Conservation (phyloP, 1,140 invertebrate species). For the Linepithema humile region DNA sequence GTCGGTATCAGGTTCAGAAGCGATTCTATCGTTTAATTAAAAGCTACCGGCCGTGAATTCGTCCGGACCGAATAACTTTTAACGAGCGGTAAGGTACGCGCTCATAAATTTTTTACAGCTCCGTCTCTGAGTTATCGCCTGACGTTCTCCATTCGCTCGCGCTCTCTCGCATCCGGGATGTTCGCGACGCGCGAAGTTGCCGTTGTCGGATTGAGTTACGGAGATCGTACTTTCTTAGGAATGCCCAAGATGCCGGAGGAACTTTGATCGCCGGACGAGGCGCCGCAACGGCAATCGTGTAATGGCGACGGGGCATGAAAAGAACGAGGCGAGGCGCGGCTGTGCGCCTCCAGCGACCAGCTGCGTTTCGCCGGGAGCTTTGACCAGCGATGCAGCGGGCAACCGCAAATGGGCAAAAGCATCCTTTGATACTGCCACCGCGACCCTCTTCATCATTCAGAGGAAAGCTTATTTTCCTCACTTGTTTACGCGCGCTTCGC, state of each 20-base stretch:
- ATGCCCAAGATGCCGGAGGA: constrained; percentile 29
- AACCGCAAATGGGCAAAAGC: constrained; percentile 41
- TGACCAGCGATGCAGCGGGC: neutral
- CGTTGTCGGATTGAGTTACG: constrained; percentile 47
- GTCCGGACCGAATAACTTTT: constrained; percentile 41
- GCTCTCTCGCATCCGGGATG: neutral
- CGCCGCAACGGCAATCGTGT: constrained; percentile 49
- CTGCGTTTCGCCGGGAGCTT: constrained; percentile 11
- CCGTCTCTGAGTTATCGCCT: constrained; percentile 30
- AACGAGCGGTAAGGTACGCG: constrained; percentile 34
- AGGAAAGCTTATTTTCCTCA: constrained; percentile 54
- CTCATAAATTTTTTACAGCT: constrained; percentile 56
- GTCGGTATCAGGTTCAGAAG: constrained; percentile 18
- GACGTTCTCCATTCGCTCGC: neutral
- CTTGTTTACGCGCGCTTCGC: constrained; percentile 40
- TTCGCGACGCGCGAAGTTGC: neutral
- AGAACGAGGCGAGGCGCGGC: constrained; percentile 12
- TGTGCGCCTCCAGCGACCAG: neutral
- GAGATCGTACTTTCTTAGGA: constrained; percentile 23
- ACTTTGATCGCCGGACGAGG: constrained; percentile 42
- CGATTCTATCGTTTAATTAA: constrained; percentile 50
- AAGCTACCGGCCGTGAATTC: constrained; percentile 35
- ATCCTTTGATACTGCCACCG: constrained; percentile 27
- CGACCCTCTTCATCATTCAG: constrained; percentile 40
- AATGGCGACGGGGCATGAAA: constrained; percentile 24